Conservation (phyloP, 2,888 invertebrate species). For the Conistra vaccinii region DNA sequence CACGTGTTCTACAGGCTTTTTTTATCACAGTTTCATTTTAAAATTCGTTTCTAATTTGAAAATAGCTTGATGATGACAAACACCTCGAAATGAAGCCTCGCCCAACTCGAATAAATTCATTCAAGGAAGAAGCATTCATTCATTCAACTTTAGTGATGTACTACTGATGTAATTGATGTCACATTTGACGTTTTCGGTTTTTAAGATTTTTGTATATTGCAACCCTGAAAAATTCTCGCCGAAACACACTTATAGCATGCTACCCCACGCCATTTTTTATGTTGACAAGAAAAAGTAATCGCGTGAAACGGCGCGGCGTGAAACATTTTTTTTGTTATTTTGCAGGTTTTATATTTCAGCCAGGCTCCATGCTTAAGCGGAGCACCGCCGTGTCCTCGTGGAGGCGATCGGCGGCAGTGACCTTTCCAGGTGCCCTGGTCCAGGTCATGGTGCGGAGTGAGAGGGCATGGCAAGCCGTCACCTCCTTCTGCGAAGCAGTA, state of each 20-base stretch:
- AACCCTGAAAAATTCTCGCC: conserved; percentile 6
- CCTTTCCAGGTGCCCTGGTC: no score
- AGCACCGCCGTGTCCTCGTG: no score
- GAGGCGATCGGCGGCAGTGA: no score
- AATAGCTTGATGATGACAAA: conserved; percentile 70
- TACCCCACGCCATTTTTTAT: background rate
- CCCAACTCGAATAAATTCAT: conserved; percentile 65
- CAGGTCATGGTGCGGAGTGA: no score
- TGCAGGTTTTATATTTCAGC: no score
- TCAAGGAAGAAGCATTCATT: conserved; percentile 41
- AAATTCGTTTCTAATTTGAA: conserved; percentile 73
- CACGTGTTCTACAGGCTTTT: conserved; percentile 47
- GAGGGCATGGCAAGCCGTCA: no score
- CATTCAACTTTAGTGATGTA: conserved; percentile 57
- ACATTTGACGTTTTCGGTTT: conserved; percentile 37
- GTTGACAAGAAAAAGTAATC: no score
- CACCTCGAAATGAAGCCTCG: conserved; percentile 72
- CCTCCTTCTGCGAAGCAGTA: no score
- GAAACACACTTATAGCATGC: conserved; percentile 1
- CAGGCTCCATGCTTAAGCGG: no score
- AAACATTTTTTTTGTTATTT: background rate
- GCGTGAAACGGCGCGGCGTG: no score
- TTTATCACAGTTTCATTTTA: conserved; percentile 61
- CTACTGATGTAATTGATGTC: no score
- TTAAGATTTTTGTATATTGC: conserved; percentile 12